Conservation (phyloP, 2,113 vertebrate genomes). For the Cyanistes caeruleus region DNA sequence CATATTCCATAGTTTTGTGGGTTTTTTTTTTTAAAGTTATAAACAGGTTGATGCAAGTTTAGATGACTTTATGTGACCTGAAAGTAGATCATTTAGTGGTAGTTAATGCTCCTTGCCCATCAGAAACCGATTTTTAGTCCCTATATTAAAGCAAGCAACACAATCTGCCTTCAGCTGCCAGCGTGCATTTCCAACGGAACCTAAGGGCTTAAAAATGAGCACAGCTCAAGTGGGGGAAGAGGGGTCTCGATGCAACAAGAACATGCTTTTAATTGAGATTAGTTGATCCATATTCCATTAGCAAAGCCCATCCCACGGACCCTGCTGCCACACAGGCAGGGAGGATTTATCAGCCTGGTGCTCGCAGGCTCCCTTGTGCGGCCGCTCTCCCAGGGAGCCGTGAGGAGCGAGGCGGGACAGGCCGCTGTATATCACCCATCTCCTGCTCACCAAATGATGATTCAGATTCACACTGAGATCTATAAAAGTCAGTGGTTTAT, state of each 20-base stretch:
- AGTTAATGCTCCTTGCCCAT: background rate
- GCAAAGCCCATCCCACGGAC: background rate
- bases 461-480: slow-evolving; percentile 70
- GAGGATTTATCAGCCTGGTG: slow-evolving; percentile 24
- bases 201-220: background rate
- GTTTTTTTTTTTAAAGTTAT: background rate
- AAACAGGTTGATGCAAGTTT: background rate
- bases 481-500: slow-evolving; percentile 74
- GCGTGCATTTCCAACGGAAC: fast-evolving
- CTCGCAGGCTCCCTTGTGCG: background rate
- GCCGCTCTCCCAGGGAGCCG: slow-evolving; percentile 18
- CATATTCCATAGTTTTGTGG: background rate
- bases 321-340: background rate
- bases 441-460: slow-evolving; percentile 60
- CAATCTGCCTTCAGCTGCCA: background rate
- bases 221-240: background rate
- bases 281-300: slow-evolving; percentile 14
- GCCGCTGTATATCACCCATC: slow-evolving; percentile 61
- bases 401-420: background rate
- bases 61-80: background rate
- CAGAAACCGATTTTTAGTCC: background rate
- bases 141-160: background rate
- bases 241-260: background rate
- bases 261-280: slow-evolving; percentile 25
- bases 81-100: background rate